Base-by-base conservation (phyloP, 2,797 vertebrate species). In the Chaetodon trifasciatus region DNA sequence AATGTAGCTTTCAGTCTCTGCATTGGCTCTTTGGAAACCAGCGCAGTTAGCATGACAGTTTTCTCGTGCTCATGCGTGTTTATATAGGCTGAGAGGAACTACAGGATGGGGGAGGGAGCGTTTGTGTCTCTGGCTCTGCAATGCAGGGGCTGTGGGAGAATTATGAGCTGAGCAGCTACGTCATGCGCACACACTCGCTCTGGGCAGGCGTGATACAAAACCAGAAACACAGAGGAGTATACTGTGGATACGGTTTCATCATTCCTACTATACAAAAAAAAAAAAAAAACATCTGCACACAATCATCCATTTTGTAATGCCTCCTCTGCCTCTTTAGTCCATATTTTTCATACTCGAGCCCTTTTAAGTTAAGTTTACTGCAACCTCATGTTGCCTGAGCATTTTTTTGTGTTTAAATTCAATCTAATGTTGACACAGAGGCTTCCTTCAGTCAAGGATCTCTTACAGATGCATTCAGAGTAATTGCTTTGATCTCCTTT, bases 91-190 rank as follows among this genome's bases (percentile, higher is more conserved):
- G 82, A 85, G 81, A 81, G 75, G 61, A 86, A 52, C 57, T 46
- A 71, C 71, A 44, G 73, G 82, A 77, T 88, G 87, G 84, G 88
- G 87, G 85, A 87, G 90, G 85, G 86, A 81, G 82, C 62, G 10
- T 66, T 81, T 86, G 79, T 83, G 91, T 89, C 84, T 88, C 81
- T 80, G 82, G 91, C 91, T 93, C 92, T 94, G 93, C 93, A 94
- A 89, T 94, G 93, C 94, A 94, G 93, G 91, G 92, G 94, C 90
- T 93, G 89, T 88, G 91, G 79, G 90, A 92, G 90, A 91, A 81
- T 93, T 89, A 91, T 87, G 90, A 93, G 89, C 86, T 63, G 84
- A 91, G 88, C 82, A 85, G 87, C 81, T 89, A 87, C 88, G 92
- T 94, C 94, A 93, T 81, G 70, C 60, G 9, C 75, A 46, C 81